Evolutionary conservation across 2,888 invertebrate genomes (phyloP).

Genomic region (Rhabditoides inermis): DNA sequence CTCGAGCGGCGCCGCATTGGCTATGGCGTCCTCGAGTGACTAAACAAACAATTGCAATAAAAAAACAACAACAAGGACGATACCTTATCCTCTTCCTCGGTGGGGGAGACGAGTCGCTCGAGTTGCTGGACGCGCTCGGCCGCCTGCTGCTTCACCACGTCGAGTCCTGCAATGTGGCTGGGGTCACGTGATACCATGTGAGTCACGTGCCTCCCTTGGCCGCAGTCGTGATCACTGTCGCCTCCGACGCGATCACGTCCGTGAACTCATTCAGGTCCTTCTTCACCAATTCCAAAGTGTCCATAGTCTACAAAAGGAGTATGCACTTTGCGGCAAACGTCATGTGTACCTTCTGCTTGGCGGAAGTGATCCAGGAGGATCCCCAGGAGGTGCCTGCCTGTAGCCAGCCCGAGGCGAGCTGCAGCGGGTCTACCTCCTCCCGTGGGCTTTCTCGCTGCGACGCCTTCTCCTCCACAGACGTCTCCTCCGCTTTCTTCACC

Average conservation of each 20-base stretch:
- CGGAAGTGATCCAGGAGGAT: slow-evolving; percentile 35
- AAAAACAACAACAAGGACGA: too few relatives aligned
- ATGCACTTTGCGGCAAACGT: background rate
- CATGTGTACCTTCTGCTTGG: slow-evolving; percentile 37
- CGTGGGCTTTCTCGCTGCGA: too few relatives aligned
- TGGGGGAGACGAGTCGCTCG: slow-evolving; percentile 37
- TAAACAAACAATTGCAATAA: too few relatives aligned
- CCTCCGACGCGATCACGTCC: slow-evolving; percentile 43
- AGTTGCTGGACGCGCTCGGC: too few relatives aligned
- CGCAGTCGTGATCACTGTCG: slow-evolving; percentile 30
- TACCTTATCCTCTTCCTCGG: slow-evolving; percentile 20
- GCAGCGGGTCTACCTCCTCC: too few relatives aligned
- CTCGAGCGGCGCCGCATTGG: slow-evolving; percentile 8
- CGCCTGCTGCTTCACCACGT: slow-evolving; percentile 41
- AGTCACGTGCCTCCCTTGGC: too few relatives aligned
- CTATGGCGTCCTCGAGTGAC: background rate
- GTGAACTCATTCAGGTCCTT: slow-evolving; percentile 48
- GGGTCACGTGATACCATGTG: too few relatives aligned
- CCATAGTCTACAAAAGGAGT: slow-evolving; percentile 34
- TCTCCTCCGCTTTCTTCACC: slow-evolving; percentile 3
- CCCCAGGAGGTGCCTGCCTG: slow-evolving; percentile 27
- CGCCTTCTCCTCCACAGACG: too few relatives aligned
- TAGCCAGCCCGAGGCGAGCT: slow-evolving; percentile 22
- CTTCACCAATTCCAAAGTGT: slow-evolving; percentile 46
- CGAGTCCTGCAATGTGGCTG: background rate